phyloP scores from a whole-genome alignment of 1,140 invertebrate genomes.

The Goniozus legneri region DNA sequence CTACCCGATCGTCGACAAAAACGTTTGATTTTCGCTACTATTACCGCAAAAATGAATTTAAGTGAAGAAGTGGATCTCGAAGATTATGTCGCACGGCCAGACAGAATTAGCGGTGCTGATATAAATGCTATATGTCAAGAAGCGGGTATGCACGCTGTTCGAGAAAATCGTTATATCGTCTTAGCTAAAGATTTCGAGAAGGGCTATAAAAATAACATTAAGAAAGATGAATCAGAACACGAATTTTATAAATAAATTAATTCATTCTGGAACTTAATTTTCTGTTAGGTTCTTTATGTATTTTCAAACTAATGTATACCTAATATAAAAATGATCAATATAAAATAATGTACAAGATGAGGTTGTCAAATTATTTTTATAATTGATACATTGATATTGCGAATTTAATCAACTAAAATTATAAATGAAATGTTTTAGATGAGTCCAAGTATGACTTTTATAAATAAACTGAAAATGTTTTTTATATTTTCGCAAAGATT shows the following conservation, averaged over 20 bases:
- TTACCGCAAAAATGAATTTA: conserved; percentile 98
- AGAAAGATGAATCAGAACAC: conserved; percentile 99
- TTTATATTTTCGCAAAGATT: too few relatives aligned
- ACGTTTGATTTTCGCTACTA: conserved; percentile 95
- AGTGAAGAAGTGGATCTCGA: conserved; percentile 99
- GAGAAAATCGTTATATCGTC: conserved; percentile 98
- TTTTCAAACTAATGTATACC: conserved; percentile 16
- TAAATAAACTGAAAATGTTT: too few relatives aligned
- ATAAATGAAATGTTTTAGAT: too few relatives aligned
- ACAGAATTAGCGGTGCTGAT: conserved; percentile 97
- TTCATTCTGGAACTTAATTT: too few relatives aligned
- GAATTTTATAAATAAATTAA: conserved; percentile 96
- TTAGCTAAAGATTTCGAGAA: conserved; percentile 99
- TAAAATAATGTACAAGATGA: too few relatives aligned
- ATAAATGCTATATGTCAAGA: conserved; percentile 99
- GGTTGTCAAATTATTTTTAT: too few relatives aligned
- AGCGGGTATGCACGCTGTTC: conserved; percentile 92
- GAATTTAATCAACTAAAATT: too few relatives aligned
- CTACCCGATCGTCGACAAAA: conserved; percentile 97
- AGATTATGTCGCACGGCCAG: conserved; percentile 97
- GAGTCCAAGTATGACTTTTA: too few relatives aligned
- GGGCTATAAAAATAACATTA: conserved; percentile 99
- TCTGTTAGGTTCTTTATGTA: conserved; percentile 11
- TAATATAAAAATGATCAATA: too few relatives aligned
- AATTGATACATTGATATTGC: too few relatives aligned